A percentile compares a stretch with the other conserved stretches of the same genome.
Evolutionary conservation across 2,888 invertebrate species (phyloP).

Genomic region (Gisinianus flammeolus): DNA sequence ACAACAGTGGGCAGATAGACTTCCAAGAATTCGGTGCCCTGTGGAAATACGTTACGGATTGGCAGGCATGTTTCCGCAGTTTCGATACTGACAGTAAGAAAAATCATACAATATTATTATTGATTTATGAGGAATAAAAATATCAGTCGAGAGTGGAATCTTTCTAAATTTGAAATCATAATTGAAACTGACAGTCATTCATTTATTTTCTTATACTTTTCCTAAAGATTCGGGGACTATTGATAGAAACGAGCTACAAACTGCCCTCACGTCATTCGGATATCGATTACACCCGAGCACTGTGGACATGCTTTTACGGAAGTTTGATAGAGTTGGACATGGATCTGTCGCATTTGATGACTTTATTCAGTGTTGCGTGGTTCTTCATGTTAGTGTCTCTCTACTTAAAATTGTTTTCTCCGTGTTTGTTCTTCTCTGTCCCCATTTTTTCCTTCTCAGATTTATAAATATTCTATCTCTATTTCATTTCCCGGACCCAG

Average conservation of each 20-base stretch:
- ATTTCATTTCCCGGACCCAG: too few species aligned
- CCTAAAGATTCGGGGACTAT: slow-evolving; percentile 83
- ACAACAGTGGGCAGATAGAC: slow-evolving; percentile 84
- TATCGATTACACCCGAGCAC: slow-evolving; percentile 79
- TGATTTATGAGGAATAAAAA: too few species aligned
- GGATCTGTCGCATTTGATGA: slow-evolving; percentile 96
- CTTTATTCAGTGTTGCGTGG: slow-evolving; percentile 95
- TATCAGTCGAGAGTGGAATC: too few species aligned
- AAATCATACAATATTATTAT: too few species aligned
- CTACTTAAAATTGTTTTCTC: neutral
- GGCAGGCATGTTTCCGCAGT: slow-evolving; percentile 83
- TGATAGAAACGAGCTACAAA: slow-evolving; percentile 86
- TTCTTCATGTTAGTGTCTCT: slow-evolving; percentile 80
- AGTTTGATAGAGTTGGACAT: slow-evolving; percentile 91
- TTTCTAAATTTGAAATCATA: too few species aligned
- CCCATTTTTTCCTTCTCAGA: too few species aligned
- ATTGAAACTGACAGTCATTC: too few species aligned
- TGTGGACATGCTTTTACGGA: slow-evolving; percentile 79
- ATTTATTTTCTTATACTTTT: too few species aligned
- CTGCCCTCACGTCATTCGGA: slow-evolving; percentile 88
- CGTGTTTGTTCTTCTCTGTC: too few species aligned
- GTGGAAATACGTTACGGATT: slow-evolving; percentile 72
- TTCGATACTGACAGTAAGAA: slow-evolving; percentile 83
- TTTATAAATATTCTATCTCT: too few species aligned
- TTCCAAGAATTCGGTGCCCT: slow-evolving; percentile 95